Base-by-base conservation (phyloP, 2,888 invertebrate genomes). In the Electrophaes corylata region DNA sequence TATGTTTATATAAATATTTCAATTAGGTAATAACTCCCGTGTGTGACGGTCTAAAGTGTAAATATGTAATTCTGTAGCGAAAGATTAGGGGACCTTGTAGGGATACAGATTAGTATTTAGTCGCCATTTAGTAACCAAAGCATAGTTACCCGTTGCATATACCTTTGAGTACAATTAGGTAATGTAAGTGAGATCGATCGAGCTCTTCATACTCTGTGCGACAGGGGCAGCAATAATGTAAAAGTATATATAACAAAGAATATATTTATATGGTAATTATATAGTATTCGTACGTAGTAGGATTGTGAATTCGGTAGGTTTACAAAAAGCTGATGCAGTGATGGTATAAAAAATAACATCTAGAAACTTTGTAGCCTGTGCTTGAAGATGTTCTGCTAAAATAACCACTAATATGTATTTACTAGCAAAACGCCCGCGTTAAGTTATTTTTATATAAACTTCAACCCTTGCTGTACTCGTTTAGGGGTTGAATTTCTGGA, bases 191-290 rank as follows among this genome's bases (percentile, higher is more conserved):
- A 88, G 84, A 88, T 79, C 65, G 78, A 80, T 80, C 80, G 87
- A 88, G 90, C 86, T 88, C 86, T 79, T 83, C 76, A 78, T 79
- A 76, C 81, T 88, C 89, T 91, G 88, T 89, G 78, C 83, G 80
- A 89, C 89, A 88, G 91, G 88, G 75, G 81, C 88, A 91, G 90
- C 90, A 91, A 91, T 91, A 91, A 89, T 73, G 80, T 77, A 75
- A 66, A 66, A 58, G 57, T 66, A 64, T 66, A n/a, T n/a, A n/a
- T n/a, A n/a, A n/a, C n/a, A 65, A 71, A 67, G 65, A 75, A 73
- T 76, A 73, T 70, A 66, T 66, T 65, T 67, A 64, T 65, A 66
- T 71, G 51, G 55, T 72, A 66, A 66, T 69, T 76, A 77, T 62
- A 50, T 60, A 60, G 51, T 72, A 18, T 50, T 62, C 55, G 58